A percentile compares a stretch with the other conserved stretches of the same genome.
Evolutionary conservation across 2,888 invertebrate species (phyloP).

Genomic region (Melanostoma mellinum): DNA sequence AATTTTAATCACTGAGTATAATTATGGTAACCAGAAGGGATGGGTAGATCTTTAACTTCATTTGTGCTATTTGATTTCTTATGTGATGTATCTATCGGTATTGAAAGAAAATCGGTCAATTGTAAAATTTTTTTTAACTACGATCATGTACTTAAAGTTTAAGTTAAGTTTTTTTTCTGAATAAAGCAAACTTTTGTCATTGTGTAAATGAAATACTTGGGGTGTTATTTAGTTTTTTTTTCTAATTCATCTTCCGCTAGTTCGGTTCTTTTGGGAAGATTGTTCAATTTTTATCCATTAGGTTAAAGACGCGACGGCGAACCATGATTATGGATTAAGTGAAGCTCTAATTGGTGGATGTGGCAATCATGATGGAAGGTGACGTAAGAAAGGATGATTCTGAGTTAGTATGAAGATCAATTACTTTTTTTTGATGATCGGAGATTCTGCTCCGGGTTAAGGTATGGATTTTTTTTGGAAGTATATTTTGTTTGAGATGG

Average conservation of each 20-base stretch:
- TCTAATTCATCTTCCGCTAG: neutral
- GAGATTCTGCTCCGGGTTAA: conserved; percentile 15
- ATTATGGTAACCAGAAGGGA: too few relatives aligned
- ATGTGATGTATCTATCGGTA: too few relatives aligned
- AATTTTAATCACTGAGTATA: too few relatives aligned
- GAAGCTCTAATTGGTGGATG: too few relatives aligned
- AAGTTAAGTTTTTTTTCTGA: conserved; percentile 4
- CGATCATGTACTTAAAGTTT: neutral
- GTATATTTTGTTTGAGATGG: neutral
- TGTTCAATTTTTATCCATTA: conserved; percentile 7
- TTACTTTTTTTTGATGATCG: neutral
- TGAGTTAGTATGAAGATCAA: neutral
- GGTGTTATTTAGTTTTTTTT: conserved; percentile 1
- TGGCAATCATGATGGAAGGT: conserved; percentile 11
- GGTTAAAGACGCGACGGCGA: conserved; percentile 2
- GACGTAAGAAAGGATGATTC: conserved; percentile 2
- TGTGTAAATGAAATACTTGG: conserved; percentile 6
- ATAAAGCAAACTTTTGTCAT: conserved; percentile 6
- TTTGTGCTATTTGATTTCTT: too few relatives aligned
- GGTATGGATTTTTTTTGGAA: neutral
- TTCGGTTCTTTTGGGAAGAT: conserved; percentile 13
- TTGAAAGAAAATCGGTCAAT: too few relatives aligned
- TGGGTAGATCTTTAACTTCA: too few relatives aligned
- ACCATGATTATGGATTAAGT: neutral
- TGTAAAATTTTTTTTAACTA: too few relatives aligned